phyloP scores from a whole-genome alignment of 2,113 vertebrate genomes.

The Leucopternis melanops region DNA sequence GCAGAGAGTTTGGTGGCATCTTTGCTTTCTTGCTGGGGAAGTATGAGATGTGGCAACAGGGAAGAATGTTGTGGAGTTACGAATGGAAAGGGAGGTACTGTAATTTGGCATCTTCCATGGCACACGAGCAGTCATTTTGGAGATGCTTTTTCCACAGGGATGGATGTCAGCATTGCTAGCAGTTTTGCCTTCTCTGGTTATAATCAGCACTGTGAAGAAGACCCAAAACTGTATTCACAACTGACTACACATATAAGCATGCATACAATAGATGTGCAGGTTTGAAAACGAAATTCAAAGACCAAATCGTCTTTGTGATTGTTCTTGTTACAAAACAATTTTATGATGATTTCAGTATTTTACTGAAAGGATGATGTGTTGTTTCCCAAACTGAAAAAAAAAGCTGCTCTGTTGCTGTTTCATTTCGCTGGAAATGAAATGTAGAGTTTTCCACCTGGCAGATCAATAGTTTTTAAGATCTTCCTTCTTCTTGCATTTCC shows the following conservation, averaged over 20 bases:
- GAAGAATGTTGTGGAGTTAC: not conserved
- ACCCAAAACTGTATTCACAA: not conserved
- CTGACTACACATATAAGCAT: not conserved
- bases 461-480: slow-evolving; percentile 15
- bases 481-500: not conserved
- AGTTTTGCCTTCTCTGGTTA: not conserved
- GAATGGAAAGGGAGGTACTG: not conserved
- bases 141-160: not conserved
- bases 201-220: not conserved
- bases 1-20: not conserved
- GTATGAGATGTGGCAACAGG: not conserved
- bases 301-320: not conserved
- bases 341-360: not conserved
- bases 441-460: not conserved
- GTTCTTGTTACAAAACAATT: not conserved
- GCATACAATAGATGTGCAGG: not conserved
- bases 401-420: not conserved
- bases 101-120: not conserved
- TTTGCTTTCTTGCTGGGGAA: not conserved
- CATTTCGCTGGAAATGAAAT: not conserved
- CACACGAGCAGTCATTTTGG: not conserved
- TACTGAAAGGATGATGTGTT: not conserved
- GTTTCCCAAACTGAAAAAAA: not conserved
- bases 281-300: not conserved
- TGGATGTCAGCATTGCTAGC: not conserved